phyloP scores from a whole-genome alignment of 2,113 vertebrate species.

The Onychostoma macrolepis region DNA sequence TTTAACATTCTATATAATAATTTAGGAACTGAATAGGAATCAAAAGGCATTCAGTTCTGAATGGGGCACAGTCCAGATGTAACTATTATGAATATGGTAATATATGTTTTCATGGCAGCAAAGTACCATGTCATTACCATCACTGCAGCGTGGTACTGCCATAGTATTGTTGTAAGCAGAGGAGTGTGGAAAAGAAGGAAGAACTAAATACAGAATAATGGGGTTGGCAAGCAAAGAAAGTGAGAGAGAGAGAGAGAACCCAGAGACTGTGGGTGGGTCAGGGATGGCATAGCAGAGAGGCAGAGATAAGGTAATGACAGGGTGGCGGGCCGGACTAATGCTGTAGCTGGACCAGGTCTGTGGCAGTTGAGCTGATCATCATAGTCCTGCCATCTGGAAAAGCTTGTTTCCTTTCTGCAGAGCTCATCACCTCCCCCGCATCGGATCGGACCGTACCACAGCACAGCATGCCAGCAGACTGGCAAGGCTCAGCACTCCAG shows the following conservation, averaged over 20 bases:
- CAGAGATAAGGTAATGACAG: conserved; percentile 50
- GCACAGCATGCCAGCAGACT: conserved; percentile 10
- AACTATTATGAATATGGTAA: neutral
- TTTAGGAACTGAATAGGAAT: neutral
- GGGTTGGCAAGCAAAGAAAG: neutral
- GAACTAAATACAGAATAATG: neutral
- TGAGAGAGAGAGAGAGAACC: conserved; percentile 4
- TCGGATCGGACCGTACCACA: neutral
- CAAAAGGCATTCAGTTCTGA: neutral
- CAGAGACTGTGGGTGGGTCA: neutral
- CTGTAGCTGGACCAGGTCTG: conserved; percentile 33
- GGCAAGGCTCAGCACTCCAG: conserved; percentile 19
- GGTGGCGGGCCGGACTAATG: conserved; percentile 23
- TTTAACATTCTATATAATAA: neutral
- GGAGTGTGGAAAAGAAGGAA: neutral
- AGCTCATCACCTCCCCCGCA: conserved; percentile 40
- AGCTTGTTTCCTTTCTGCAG: conserved; percentile 39
- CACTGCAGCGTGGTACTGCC: neutral
- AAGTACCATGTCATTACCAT: neutral
- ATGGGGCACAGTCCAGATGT: neutral
- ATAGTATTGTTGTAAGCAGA: neutral
- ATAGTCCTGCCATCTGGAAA: conserved; percentile 53
- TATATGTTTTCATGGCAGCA: neutral
- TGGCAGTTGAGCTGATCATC: conserved; percentile 55
- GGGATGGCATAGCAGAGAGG: conserved; percentile 24